These are phyloP conservation scores for Harpalus rufipes DNA, from an alignment of 2,888 invertebrate genomes.

Conservation along the genomic window DNA sequence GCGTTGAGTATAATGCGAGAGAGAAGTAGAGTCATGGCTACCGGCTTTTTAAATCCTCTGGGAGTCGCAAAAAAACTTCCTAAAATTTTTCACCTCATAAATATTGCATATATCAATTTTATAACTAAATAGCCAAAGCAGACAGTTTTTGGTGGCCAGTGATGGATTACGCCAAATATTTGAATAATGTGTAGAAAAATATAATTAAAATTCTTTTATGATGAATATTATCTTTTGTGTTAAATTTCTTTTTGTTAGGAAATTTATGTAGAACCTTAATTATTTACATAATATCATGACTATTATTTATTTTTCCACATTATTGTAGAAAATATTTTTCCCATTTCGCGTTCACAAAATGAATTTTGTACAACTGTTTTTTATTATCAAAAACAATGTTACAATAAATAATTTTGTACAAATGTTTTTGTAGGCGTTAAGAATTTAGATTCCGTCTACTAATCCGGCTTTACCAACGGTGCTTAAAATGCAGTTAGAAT, in stretches of 20 bases:
- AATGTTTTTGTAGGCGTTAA: too few relatives aligned
- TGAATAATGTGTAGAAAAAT: slow-evolving; percentile 4
- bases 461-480: too few relatives aligned
- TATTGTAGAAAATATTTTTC: too few relatives aligned
- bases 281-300: too few relatives aligned
- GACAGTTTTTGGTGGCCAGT: background rate
- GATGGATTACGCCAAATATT: slow-evolving; percentile 15
- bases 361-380: too few relatives aligned
- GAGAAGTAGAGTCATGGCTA: background rate
- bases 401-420: too few relatives aligned
- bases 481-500: too few relatives aligned
- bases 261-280: background rate
- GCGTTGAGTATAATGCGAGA: slow-evolving; percentile 23
- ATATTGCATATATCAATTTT: slow-evolving; percentile 43
- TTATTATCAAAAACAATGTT: too few relatives aligned
- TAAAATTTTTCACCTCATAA: slow-evolving; percentile 38
- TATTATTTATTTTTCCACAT: too few relatives aligned
- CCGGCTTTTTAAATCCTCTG: slow-evolving; percentile 16
- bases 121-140: slow-evolving; percentile 20
- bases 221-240: too few relatives aligned
- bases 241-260: background rate
- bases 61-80: slow-evolving; percentile 24
- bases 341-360: too few relatives aligned
- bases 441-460: too few relatives aligned
- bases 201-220: background rate